Evolutionary conservation across 2,888 invertebrate genomes (phyloP), one percentile per base, ranked within the genome.

Genomic region (Slavum lentiscoides): DNA sequence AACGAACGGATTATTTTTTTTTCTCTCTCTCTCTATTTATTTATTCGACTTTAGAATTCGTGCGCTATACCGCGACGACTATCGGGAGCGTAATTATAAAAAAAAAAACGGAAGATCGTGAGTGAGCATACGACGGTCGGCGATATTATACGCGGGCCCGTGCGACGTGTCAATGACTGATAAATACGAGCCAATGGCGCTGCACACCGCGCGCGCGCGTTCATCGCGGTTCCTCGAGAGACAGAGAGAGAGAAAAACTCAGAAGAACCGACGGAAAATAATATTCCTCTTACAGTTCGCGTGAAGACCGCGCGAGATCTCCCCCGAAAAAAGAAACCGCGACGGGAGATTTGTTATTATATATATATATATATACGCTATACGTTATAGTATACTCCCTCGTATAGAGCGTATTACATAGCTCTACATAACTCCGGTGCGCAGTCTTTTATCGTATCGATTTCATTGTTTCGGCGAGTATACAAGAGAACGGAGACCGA

Each of bases 321-420:
- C 61, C 68, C 69, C 53, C 64, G 30, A 62, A 69, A 66, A 74
- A 70, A 21, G 64, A 80, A 72, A 80, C 80, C 80, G 72, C 80
- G 72, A 80, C 80, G 80, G 80, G 80, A 80, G 80, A 80, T 80
- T 64, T 70, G 72, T 80, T 30, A 80, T 80, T 72, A 72, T 72
- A 70, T 43, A 15, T 68, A 11, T 67, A 15, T 64, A 70, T 80
- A 64, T 80, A n/a, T 69, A 72, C 70, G 77, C 70, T 70, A 64
- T 64, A 70, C 80, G 64, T 64, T n/a, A n/a, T n/a, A n/a, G n/a
- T n/a, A n/a, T n/a, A n/a, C n/a, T n/a, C n/a, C n/a, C n/a, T n/a
- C n/a, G 70, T 62, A 72, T 72, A 70, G 62, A 61, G 55, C 53
- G 77, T 69, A 77, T 77, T 77, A 69, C 70, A 21, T 77, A 66